Evolutionary conservation across 2,113 vertebrate genomes (phyloP), one percentile per base, ranked within the genome.

Genomic region (Oostethus manadensis): DNA sequence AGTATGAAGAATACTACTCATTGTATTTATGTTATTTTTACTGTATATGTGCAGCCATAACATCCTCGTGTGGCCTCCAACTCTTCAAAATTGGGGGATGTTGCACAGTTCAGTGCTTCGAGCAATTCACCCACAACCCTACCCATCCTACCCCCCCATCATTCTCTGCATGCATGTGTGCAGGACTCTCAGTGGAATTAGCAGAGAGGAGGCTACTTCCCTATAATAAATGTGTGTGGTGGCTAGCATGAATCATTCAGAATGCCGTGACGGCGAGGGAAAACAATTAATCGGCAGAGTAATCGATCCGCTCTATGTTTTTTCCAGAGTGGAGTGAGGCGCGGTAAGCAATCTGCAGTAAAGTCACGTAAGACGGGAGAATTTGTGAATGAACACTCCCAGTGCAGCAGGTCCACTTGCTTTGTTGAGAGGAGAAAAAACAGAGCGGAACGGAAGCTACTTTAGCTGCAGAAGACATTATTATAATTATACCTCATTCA

Each of bases 61-160:
- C 29, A 33, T 33, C 73, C 67, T 76, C 69, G 46, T 58, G 33
- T 51, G 45, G 69, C 71, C 64, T 77, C 48, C 22, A 14, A 53
- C 60, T 43, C 59, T 60, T 58, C 38, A 46, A 63, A 62, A 64
- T 51, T n/a, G 51, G 48, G 47, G 54, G 57, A 73, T 70, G 66
- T 23, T 18, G 50, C 51, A 43, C 26, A 26, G 58, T 62, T 42
- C 53, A 51, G 5, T 8, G 62, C 47, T 73, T 55, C 26, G 35
- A 51, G 55, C 61, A 53, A 48, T 64, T 54, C 56, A 56, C 46
- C 33, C 29, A 17, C 9, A 54, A 54, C 10, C 29, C 29, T n/a
- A 18, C 51, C 35, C 47, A 13, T 21, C 47, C 22, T 22, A 1
- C 22, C 1, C 21, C 48, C 46, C n/a, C 7, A 23, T 26, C 29